Evolutionary conservation across 2,888 invertebrate genomes (phyloP).

Genomic region (Eueremaeus valkanovi): DNA sequence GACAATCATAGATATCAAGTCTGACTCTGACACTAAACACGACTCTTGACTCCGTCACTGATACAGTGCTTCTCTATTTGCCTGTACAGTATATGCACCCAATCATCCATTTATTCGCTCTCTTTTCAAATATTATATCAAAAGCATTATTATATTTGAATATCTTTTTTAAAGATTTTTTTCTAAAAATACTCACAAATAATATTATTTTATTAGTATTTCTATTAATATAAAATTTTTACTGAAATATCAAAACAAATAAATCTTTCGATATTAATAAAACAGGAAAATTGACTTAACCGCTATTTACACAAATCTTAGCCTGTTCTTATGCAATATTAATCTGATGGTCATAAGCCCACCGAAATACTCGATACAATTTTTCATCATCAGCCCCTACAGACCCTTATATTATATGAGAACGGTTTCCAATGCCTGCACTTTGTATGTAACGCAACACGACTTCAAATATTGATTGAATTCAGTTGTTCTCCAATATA

Average conservation of each 20-base stretch:
- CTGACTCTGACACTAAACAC: not conserved
- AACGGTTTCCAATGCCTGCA: not conserved
- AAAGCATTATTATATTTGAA: too few relatives aligned
- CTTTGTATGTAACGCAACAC: not conserved
- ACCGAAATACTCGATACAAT: not conserved
- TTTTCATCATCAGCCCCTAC: slow-evolving; percentile 5
- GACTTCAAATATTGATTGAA: not conserved
- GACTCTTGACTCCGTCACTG: not conserved
- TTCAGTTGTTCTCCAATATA: not conserved
- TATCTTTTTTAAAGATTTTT: not conserved
- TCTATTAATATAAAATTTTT: too few relatives aligned
- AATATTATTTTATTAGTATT: too few relatives aligned
- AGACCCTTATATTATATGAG: not conserved
- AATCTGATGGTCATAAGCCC: not conserved
- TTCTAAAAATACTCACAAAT: not conserved
- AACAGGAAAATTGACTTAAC: not conserved
- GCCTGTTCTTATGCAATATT: not conserved
- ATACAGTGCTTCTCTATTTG: not conserved
- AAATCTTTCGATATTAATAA: too few relatives aligned
- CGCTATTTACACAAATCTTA: not conserved
- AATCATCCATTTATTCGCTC: not conserved
- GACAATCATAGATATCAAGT: slow-evolving; percentile 6
- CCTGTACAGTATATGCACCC: not conserved
- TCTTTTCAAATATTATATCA: too few relatives aligned
- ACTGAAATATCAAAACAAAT: too few relatives aligned